Percentiles rank a stretch among this genome's conserved stretches.
Evolutionary conservation across 2,888 invertebrate genomes (phyloP).

Genomic region (Andrena bucephala): DNA sequence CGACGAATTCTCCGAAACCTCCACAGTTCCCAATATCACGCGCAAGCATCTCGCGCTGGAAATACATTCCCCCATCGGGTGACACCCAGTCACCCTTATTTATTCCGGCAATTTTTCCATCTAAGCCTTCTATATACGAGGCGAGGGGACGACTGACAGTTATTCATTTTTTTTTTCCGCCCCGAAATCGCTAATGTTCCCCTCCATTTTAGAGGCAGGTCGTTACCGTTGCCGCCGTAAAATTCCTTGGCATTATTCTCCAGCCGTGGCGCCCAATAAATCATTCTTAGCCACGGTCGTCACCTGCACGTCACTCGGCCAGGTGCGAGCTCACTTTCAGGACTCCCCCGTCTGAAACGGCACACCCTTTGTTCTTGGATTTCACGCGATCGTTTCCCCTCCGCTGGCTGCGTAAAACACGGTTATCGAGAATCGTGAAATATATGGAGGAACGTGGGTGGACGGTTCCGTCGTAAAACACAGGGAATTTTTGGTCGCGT

Average conservation of each 20-base stretch:
- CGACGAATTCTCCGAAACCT: neutral
- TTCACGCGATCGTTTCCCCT: slow-evolving; percentile 27
- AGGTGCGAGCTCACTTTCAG: slow-evolving; percentile 6
- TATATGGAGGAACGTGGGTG: slow-evolving; percentile 6
- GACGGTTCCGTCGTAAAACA: slow-evolving; percentile 24
- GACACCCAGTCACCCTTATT: slow-evolving; percentile 18
- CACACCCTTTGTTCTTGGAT: slow-evolving; percentile 26
- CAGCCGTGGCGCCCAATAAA: slow-evolving; percentile 34
- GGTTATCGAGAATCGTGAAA: slow-evolving; percentile 44
- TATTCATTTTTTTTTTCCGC: slow-evolving; percentile 37
- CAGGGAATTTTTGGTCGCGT: slow-evolving; percentile 33
- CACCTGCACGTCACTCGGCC: slow-evolving; percentile 23
- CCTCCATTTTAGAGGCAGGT: slow-evolving; percentile 20
- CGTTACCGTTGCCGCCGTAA: slow-evolving; percentile 33
- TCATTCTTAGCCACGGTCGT: slow-evolving; percentile 42
- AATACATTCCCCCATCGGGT: neutral
- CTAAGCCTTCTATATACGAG: neutral
- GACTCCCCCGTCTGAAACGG: slow-evolving; percentile 1
- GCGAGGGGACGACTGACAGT: slow-evolving; percentile 1
- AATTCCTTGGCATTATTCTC: slow-evolving; percentile 40
- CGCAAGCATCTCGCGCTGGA: neutral
- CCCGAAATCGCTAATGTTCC: slow-evolving; percentile 30
- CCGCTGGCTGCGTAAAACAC: neutral
- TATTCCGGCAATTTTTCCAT: slow-evolving; percentile 32
- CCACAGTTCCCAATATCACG: neutral